These are phyloP conservation scores for Melanerpes aurifrons DNA, from an alignment of 2,113 vertebrate genomes.

Conservation along the genomic window DNA sequence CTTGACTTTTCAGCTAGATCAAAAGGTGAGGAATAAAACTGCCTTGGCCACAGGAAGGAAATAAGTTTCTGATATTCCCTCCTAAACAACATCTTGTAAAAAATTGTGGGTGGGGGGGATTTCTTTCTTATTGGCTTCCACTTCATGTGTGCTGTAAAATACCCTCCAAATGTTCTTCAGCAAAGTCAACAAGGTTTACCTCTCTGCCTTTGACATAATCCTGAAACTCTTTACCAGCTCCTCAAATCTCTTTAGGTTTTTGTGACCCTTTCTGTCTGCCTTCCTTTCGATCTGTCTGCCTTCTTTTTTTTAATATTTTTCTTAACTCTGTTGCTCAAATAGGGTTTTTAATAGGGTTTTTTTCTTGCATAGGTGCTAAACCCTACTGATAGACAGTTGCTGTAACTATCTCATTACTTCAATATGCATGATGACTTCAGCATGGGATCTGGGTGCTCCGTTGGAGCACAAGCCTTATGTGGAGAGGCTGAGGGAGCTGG, in stretches of 20 bases:
- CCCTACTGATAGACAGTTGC: background rate
- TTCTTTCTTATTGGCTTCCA: background rate
- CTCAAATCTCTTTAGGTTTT: background rate
- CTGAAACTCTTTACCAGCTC: background rate
- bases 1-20: constrained; percentile 44
- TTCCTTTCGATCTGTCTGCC: too few relatives aligned
- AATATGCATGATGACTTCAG: background rate
- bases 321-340: background rate
- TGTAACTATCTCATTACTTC: background rate
- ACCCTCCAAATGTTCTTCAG: background rate
- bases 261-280: background rate
- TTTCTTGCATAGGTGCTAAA: background rate
- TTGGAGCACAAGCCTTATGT: background rate
- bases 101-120: background rate
- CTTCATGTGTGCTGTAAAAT: background rate
- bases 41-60: background rate
- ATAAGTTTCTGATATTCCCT: background rate
- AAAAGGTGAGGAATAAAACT: constrained; percentile 39
- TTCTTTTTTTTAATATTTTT: background rate
- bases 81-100: background rate
- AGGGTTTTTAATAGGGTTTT: too few relatives aligned
- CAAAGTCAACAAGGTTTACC: background rate
- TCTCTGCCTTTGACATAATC: background rate
- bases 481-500: too few relatives aligned
- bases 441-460: background rate